Percentiles rank a stretch among this genome's conserved stretches.
These are phyloP conservation scores for Parazoanthus atlanticus DNA, from an alignment of 92 coral and sea anemone genomes.

Conservation along the genomic window DNA sequence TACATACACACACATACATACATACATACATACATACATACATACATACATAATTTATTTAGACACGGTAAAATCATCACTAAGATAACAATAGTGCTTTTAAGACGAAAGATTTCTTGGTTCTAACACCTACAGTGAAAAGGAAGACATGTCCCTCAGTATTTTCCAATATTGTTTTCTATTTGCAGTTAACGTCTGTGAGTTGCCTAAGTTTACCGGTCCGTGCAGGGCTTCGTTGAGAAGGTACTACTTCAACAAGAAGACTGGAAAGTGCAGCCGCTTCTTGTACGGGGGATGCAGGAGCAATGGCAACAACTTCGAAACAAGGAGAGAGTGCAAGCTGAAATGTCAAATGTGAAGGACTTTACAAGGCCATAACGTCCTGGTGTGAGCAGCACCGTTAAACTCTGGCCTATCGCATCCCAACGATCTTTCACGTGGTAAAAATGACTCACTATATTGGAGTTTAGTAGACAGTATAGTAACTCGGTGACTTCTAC, in stretches of 20 bases:
- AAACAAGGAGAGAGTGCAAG: conserved; percentile 73
- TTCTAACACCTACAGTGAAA: neutral
- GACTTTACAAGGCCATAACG: neutral
- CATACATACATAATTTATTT: too few species aligned
- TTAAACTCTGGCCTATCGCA: neutral
- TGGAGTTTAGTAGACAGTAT: neutral
- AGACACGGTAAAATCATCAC: too few species aligned
- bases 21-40: too few species aligned
- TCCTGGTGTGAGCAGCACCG: neutral
- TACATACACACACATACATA: too few species aligned
- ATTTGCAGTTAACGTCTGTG: conserved; percentile 52
- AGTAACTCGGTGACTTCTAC: neutral
- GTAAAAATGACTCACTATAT: neutral
- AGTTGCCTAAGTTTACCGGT: conserved; percentile 63
- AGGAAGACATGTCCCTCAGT: neutral
- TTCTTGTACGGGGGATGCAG: conserved; percentile 69
- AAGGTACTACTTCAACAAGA: conserved; percentile 68
- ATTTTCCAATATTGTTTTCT: neutral
- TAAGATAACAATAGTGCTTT: too few species aligned
- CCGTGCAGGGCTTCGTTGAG: conserved; percentile 51
- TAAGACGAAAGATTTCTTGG: neutral
- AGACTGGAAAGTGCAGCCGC: conserved; percentile 62
- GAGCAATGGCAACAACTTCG: conserved; percentile 77
- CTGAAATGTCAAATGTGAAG: conserved; percentile 51
- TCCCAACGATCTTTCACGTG: neutral